phyloP scores from a whole-genome alignment of 2,797 vertebrate species.

The Esox masquinongy region DNA sequence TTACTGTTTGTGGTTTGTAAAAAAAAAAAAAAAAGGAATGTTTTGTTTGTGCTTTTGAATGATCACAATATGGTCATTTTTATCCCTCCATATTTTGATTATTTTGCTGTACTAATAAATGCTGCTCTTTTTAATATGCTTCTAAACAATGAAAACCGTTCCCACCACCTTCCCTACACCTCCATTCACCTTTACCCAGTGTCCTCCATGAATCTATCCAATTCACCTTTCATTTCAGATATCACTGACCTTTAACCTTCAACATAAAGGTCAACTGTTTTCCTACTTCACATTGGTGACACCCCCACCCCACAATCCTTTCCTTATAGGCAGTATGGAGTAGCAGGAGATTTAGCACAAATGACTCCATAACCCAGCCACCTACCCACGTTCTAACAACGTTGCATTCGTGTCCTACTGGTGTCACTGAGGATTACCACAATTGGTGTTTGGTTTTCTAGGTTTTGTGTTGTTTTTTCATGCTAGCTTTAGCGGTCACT shows the following conservation, averaged over 20 bases:
- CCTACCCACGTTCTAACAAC: conserved; percentile 20
- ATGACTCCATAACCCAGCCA: conserved; percentile 38
- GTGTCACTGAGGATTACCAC: conserved; percentile 30
- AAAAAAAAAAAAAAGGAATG: background rate
- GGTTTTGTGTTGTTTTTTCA: conserved; percentile 17
- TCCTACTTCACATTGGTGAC: background rate
- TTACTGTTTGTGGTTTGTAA: background rate
- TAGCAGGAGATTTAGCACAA: conserved; percentile 65
- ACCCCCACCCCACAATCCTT: conserved; percentile 27
- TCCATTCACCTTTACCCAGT: conserved; percentile 18
- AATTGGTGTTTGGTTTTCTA: conserved; percentile 17
- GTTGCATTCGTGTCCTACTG: conserved; percentile 36
- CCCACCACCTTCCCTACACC: conserved; percentile 37
- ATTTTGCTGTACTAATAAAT: conserved; percentile 35
- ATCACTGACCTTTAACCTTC: conserved; percentile 11
- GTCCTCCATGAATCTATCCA: conserved; percentile 20
- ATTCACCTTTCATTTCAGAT: conserved; percentile 12
- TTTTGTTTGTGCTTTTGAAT: conserved; percentile 28
- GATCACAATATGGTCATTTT: conserved; percentile 14
- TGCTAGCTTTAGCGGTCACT: background rate
- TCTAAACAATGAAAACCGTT: conserved; percentile 18
- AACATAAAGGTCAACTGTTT: background rate
- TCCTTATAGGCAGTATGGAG: conserved; percentile 27
- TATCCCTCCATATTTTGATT: conserved; percentile 17
- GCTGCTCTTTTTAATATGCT: conserved; percentile 29